Percentiles rank a stretch among this genome's conserved stretches.
These are phyloP conservation scores for Muraenolepis orangiensis DNA, from an alignment of 2,797 vertebrate genomes.

Conservation along the genomic window DNA sequence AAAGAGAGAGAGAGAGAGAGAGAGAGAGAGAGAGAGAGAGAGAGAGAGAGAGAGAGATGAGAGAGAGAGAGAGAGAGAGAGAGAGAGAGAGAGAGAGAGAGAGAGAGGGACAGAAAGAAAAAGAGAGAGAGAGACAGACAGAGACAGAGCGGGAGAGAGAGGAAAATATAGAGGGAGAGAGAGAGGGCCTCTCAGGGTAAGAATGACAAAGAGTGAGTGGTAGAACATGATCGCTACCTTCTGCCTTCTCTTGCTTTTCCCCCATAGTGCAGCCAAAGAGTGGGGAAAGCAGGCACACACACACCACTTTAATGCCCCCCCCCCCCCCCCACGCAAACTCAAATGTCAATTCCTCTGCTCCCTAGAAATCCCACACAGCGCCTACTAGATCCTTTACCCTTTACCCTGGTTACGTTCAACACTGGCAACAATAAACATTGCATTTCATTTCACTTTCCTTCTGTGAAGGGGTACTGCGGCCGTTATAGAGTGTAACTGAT, in stretches of 20 bases:
- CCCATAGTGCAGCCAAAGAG: no score
- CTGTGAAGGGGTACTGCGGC: neutral
- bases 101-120: neutral
- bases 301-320: neutral
- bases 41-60: constrained; percentile 7
- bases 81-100: neutral
- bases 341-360: neutral
- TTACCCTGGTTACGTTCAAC: neutral
- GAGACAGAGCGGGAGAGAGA: neutral
- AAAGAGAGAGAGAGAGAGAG: no score
- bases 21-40: constrained; percentile 4
- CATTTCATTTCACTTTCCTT: neutral
- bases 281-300: neutral
- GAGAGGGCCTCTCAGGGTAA: constrained; percentile 5
- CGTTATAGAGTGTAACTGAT: neutral
- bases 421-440: neutral
- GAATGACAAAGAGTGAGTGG: no score
- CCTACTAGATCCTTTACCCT: neutral
- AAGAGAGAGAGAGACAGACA: constrained; percentile 9
- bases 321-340: neutral
- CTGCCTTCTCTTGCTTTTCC: no score
- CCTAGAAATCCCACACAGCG: neutral
- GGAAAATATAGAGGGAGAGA: neutral
- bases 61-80: constrained; percentile 8
- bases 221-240: no score